phyloP scores from a whole-genome alignment of 2,888 invertebrate species.

The Chaitophorus viminalis region DNA sequence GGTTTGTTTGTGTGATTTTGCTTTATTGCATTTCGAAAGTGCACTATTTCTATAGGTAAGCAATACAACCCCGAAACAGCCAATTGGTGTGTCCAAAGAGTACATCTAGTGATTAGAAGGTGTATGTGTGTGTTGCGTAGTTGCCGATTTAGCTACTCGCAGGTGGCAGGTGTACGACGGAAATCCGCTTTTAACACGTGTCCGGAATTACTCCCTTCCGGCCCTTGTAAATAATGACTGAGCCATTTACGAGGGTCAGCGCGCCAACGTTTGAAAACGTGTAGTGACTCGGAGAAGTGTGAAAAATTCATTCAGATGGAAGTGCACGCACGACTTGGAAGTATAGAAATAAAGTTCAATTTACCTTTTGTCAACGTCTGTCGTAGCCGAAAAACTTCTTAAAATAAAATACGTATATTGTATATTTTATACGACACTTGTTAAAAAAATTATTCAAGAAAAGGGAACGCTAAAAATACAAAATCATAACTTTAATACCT shows the following conservation, averaged over 20 bases:
- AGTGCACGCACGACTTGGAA: background rate
- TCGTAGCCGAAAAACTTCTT: background rate
- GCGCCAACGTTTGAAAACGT: constrained; percentile 15
- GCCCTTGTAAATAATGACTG: constrained; percentile 50
- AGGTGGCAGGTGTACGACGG: constrained; percentile 51
- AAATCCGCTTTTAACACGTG: constrained; percentile 57
- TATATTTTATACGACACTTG: background rate
- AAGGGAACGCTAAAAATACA: background rate
- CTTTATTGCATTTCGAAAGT: background rate
- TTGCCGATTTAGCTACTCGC: constrained; percentile 21
- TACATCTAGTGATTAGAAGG: constrained; percentile 26
- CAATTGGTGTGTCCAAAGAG: constrained; percentile 17
- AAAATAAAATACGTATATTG: background rate
- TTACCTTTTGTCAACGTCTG: constrained; percentile 27
- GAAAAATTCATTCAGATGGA: constrained; percentile 29
- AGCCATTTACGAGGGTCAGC: constrained; percentile 33
- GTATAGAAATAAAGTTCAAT: constrained; percentile 29
- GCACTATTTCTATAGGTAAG: background rate
- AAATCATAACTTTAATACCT: no score
- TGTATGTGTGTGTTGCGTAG: constrained; percentile 11
- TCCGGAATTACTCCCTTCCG: constrained; percentile 44
- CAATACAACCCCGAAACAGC: background rate
- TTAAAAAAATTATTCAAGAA: background rate
- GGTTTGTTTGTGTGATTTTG: background rate
- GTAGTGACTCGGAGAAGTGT: background rate